phyloP scores from a whole-genome alignment of 2,888 invertebrate genomes.

The Liopterus haemorrhoidalis region DNA sequence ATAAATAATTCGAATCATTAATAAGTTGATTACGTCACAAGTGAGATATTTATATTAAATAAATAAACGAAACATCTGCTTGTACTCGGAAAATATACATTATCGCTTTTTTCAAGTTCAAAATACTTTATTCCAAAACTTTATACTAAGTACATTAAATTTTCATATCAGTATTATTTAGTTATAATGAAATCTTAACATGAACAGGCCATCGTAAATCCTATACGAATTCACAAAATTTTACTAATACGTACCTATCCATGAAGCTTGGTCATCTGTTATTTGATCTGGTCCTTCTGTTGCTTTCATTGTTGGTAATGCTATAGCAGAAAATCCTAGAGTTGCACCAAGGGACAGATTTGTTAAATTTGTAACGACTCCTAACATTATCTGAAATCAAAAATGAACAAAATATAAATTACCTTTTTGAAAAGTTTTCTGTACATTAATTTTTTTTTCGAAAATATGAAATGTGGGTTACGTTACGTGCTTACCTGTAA shows the following conservation, averaged over 20 bases:
- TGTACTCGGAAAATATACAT: constrained; percentile 5
- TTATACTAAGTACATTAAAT: no score
- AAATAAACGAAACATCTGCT: not conserved
- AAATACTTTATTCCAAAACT: no score
- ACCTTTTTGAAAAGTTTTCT: no score
- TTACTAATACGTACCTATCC: constrained; percentile 49
- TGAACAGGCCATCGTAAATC: not conserved
- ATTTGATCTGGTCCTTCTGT: constrained; percentile 40
- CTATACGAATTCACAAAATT: not conserved
- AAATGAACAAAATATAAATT: no score
- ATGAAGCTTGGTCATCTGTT: constrained; percentile 46
- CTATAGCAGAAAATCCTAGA: constrained; percentile 53
- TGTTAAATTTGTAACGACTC: constrained; percentile 48
- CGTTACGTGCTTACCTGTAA: no score
- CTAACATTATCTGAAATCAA: constrained; percentile 46
- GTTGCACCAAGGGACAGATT: constrained; percentile 53
- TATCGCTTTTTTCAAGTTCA: no score
- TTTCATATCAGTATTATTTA: no score
- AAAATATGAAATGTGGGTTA: no score
- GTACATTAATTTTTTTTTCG: no score
- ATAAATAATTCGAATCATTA: no score
- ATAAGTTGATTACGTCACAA: no score
- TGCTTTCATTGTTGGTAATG: constrained; percentile 45
- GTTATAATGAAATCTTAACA: not conserved
- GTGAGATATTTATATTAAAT: no score